A percentile compares a stretch with the other conserved stretches of the same genome.
These are phyloP conservation scores for Prenolepis imparis DNA, from an alignment of 2,888 invertebrate genomes.

Conservation along the genomic window DNA sequence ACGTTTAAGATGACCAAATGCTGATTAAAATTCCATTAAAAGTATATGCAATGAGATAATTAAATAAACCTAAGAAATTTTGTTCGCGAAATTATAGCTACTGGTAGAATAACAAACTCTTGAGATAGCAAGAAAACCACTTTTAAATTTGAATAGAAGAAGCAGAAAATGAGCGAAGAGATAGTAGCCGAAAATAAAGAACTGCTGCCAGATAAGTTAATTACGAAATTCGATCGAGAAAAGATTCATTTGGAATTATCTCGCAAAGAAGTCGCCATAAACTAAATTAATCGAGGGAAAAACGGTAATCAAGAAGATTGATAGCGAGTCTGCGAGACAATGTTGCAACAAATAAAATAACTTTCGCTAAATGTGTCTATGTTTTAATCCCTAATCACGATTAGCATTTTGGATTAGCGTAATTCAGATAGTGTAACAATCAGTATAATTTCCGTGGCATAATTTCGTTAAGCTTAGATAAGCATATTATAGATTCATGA, in stretches of 20 bases:
- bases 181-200: slow-evolving; percentile 46
- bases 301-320: slow-evolving; percentile 36
- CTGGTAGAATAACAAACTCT: slow-evolving; percentile 32
- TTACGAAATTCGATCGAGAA: slow-evolving; percentile 55
- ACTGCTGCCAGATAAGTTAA: slow-evolving; percentile 52
- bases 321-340: not conserved
- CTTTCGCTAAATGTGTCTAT: not conserved
- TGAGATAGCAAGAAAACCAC: slow-evolving; percentile 19
- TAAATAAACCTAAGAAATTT: slow-evolving; percentile 34
- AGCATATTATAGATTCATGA: not conserved
- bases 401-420: not conserved
- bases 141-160: slow-evolving; percentile 49
- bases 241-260: slow-evolving; percentile 51
- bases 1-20: slow-evolving; percentile 2
- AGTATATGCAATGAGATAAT: slow-evolving; percentile 10
- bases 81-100: slow-evolving; percentile 31
- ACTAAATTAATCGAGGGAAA: slow-evolving; percentile 55
- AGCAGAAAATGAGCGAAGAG: slow-evolving; percentile 24
- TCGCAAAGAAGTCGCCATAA: slow-evolving; percentile 47
- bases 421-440: slow-evolving; percentile 24
- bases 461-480: not conserved
- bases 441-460: not conserved
- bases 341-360: not conserved
- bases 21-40: slow-evolving; percentile 7
- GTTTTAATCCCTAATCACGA: not conserved